phyloP scores from a whole-genome alignment of 2,888 invertebrate genomes.

The Lymantria dispar region DNA sequence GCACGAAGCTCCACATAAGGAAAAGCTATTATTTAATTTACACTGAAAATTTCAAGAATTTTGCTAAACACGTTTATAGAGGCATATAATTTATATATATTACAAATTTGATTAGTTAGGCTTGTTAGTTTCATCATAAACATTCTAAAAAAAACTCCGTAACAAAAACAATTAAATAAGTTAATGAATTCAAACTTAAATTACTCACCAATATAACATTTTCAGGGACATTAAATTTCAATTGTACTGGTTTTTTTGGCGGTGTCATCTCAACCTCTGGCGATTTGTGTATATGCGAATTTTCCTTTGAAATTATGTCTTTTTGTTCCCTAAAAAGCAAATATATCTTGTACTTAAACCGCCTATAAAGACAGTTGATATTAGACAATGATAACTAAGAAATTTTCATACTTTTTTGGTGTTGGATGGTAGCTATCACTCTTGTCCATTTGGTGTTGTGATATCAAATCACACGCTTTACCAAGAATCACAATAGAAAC shows the following conservation, averaged over 20 bases:
- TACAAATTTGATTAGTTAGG: too few species aligned
- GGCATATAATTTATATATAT: too few species aligned
- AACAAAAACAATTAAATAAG: background rate
- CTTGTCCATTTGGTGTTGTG: slow-evolving; percentile 85
- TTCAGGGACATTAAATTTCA: slow-evolving; percentile 67
- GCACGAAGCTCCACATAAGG: too few species aligned
- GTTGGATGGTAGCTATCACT: slow-evolving; percentile 72
- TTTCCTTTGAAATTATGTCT: slow-evolving; percentile 55
- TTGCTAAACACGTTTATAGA: too few species aligned
- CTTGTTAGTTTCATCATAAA: too few species aligned
- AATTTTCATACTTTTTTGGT: slow-evolving; percentile 60
- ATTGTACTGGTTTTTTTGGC: slow-evolving; percentile 56
- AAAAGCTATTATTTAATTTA: too few species aligned
- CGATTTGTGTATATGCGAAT: slow-evolving; percentile 44
- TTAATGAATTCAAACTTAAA: background rate
- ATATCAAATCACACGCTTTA: slow-evolving; percentile 93
- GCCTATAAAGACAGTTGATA: too few species aligned
- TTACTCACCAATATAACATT: slow-evolving; percentile 55
- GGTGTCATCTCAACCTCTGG: slow-evolving; percentile 51
- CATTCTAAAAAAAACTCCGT: too few species aligned
- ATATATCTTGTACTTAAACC: background rate
- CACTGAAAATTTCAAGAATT: too few species aligned
- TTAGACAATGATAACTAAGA: background rate
- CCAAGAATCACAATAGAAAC: slow-evolving; percentile 95
- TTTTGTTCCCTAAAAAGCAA: slow-evolving; percentile 53